phyloP scores from a whole-genome alignment of 2,113 vertebrate genomes.

The Progne subis region DNA sequence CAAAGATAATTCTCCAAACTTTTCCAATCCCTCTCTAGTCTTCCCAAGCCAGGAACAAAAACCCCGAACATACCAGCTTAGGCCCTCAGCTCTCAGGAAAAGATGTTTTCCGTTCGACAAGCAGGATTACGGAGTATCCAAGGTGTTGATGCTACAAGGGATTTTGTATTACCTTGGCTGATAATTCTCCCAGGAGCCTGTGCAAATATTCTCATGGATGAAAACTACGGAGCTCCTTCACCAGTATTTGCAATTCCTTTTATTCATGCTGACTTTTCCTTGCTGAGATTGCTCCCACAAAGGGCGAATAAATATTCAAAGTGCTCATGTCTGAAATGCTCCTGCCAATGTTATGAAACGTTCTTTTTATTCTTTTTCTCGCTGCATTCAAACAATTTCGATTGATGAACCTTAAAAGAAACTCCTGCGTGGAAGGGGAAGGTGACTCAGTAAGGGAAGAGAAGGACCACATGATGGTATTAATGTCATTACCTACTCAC shows the following conservation, averaged over 20 bases:
- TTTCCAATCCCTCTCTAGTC: background rate
- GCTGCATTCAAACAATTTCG: background rate
- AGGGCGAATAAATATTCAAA: conserved; percentile 49
- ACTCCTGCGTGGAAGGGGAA: background rate
- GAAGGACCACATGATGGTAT: background rate
- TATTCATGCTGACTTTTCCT: background rate
- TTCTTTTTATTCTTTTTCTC: background rate
- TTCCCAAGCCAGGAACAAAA: background rate
- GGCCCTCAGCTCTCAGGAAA: background rate
- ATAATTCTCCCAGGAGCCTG: conserved; percentile 1
- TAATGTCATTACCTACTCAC: background rate
- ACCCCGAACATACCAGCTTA: background rate
- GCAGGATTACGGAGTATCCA: background rate
- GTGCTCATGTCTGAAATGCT: background rate
- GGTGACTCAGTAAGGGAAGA: background rate
- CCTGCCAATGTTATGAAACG: background rate
- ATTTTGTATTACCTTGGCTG: conserved; percentile 23
- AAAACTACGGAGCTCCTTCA: background rate
- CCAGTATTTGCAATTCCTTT: conserved; percentile 51
- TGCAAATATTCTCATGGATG: conserved; percentile 29
- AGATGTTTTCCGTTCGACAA: background rate
- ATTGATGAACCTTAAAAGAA: background rate
- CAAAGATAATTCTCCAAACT: background rate
- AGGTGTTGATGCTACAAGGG: background rate
- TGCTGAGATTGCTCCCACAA: conserved; percentile 11